Conservation (phyloP, 1,140 invertebrate genomes). For the Polypedilum vanderplanki region DNA sequence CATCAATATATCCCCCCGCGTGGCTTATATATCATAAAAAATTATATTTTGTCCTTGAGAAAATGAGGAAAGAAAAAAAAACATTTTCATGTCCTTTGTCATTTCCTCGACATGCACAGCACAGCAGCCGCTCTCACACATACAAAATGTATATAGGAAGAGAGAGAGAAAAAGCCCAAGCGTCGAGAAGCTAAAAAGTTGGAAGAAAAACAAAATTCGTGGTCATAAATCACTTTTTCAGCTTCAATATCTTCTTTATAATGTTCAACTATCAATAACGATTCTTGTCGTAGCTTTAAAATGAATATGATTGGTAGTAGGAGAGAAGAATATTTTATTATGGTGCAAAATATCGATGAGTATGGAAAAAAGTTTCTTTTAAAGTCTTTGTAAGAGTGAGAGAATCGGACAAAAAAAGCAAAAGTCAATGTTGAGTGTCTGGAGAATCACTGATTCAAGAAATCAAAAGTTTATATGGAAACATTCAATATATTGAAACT, state of each 20-base stretch:
- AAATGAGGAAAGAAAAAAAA: neutral
- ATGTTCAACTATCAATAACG: slow-evolving; percentile 26
- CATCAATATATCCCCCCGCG: neutral
- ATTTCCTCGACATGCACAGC: neutral
- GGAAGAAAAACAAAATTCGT: slow-evolving; percentile 14
- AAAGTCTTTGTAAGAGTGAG: neutral
- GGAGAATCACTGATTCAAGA: neutral
- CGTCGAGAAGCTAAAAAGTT: neutral
- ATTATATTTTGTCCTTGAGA: neutral
- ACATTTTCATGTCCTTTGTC: slow-evolving; percentile 8
- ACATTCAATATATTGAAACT: neutral
- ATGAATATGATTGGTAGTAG: no score
- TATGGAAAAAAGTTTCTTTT: neutral
- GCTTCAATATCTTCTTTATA: slow-evolving; percentile 27
- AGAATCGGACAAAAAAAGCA: neutral
- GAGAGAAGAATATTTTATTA: neutral
- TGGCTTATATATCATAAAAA: neutral
- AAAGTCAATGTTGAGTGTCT: neutral
- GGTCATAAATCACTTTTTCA: slow-evolving; percentile 26
- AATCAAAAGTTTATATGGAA: neutral
- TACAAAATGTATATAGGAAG: no score
- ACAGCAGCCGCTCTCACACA: neutral
- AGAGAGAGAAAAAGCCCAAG: no score
- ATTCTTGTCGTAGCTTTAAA: slow-evolving; percentile 15
- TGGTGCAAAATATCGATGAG: neutral